These are phyloP conservation scores for Cheirogaleus medius DNA, from an alignment of 2,113 vertebrate species.

Conservation along the genomic window DNA sequence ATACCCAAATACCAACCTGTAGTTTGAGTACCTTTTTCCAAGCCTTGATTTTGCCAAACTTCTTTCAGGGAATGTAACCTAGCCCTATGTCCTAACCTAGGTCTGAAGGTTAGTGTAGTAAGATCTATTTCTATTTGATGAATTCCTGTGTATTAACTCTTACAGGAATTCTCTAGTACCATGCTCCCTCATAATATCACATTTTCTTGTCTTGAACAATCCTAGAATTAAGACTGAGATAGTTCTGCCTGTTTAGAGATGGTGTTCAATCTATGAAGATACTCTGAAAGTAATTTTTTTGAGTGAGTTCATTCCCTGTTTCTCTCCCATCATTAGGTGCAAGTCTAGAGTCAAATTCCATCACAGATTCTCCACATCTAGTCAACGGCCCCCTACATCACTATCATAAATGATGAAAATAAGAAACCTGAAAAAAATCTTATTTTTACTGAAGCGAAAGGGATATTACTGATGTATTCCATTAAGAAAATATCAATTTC, in stretches of 20 bases:
- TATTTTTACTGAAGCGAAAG: not conserved
- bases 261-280: not conserved
- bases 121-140: not conserved
- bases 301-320: not conserved
- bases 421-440: not conserved
- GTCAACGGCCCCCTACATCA: not conserved
- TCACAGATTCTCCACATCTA: not conserved
- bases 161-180: not conserved
- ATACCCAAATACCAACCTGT: not conserved
- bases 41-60: not conserved
- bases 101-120: not conserved
- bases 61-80: not conserved
- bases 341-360: not conserved
- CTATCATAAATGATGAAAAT: not conserved
- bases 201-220: not conserved
- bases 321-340: not conserved
- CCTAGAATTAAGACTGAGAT: not conserved
- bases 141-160: not conserved
- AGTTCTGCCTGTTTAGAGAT: not conserved
- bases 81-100: not conserved
- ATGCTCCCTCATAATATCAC: not conserved
- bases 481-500: constrained; percentile 40
- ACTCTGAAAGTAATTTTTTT: not conserved
- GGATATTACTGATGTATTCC: not conserved
- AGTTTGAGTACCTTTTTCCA: not conserved